Evolutionary conservation across 2,888 invertebrate species (phyloP).

Genomic region (Crepidodera aurea): DNA sequence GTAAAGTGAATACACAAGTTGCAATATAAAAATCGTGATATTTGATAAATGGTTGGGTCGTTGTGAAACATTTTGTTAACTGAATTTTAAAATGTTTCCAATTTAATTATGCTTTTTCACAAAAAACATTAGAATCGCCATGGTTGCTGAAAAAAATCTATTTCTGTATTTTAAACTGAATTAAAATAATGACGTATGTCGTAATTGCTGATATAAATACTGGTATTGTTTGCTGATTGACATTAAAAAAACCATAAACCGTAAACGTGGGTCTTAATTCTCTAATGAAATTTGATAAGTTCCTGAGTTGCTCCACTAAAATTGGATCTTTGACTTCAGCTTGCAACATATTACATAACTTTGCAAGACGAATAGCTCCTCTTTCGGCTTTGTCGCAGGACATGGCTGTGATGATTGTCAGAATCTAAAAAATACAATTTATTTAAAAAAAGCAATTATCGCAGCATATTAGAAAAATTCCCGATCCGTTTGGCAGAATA

Average conservation of each 20-base stretch:
- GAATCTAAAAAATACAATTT: constrained; percentile 6
- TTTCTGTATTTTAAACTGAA: constrained; percentile 16
- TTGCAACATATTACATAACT: constrained; percentile 15
- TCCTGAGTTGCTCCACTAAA: constrained; percentile 16
- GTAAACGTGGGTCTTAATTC: constrained; percentile 16
- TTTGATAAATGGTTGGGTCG: no score
- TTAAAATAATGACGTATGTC: constrained; percentile 19
- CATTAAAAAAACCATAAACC: constrained; percentile 17
- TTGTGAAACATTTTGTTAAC: no score
- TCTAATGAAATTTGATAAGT: constrained; percentile 14
- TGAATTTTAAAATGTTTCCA: no score
- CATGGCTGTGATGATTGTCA: constrained; percentile 16
- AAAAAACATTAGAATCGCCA: no score
- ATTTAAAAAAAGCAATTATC: no score
- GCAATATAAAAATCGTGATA: no score
- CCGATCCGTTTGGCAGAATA: no score
- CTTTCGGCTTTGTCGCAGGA: constrained; percentile 22
- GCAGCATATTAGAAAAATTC: no score
- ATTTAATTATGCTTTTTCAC: no score
- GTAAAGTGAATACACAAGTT: no score
- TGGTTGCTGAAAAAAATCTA: no score
- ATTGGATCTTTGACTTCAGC: constrained; percentile 16
- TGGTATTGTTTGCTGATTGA: constrained; percentile 22
- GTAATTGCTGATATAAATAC: constrained; percentile 23
- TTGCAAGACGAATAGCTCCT: constrained; percentile 18